Base-by-base conservation (phyloP, 2,888 invertebrate genomes). In the Euphydryas editha region DNA sequence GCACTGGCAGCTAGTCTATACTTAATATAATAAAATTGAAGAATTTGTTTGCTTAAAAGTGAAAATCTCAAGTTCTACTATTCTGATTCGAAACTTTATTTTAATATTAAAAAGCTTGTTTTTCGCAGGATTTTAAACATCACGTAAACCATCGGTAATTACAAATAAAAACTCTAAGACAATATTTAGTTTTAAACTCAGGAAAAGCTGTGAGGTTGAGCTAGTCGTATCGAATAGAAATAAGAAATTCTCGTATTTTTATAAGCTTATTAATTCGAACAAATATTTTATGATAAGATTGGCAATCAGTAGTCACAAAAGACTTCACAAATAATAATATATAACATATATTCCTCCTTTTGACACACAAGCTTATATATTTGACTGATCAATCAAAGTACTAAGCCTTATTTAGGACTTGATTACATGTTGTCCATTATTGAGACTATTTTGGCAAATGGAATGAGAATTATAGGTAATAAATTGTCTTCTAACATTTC, bases 261-360 rank as follows among this genome's bases (percentile, higher is more conserved):
- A 51, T 44, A 17, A 54, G 24, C 18, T 17, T 55, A 47, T 55
- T 15, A 37, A 2, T 18, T 54, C 24, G 36, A 37, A 59, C 62
- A 54, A 46, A 63, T 55, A 67, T 37, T 49, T 39, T 51, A 15
- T 61, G 51, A 67, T 36, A 54, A 54, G 66, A 73, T 72, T 72
- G 71, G 67, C 70, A 73, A 74, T 73, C 70, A 72, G 60, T 46
- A 37, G 51, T 58, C 59, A 57, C 58, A 65, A 70, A 65, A 61
- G 58, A 44, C 24, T 51, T 21, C 5, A 65, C 51, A 56, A 59
- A 65, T 68, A 67, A 66, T 70, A 64, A 68, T 66, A 64, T 71
- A 39, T 36, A 51, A 61, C 21, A 46, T 62, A 66, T 62, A 57
- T 66, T 66, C 58, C 49, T 68, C 70, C 65, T 62, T 68, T 68